These are phyloP conservation scores for Microtus richardsoni DNA, from an alignment of 2,113 vertebrate genomes.

Conservation along the genomic window DNA sequence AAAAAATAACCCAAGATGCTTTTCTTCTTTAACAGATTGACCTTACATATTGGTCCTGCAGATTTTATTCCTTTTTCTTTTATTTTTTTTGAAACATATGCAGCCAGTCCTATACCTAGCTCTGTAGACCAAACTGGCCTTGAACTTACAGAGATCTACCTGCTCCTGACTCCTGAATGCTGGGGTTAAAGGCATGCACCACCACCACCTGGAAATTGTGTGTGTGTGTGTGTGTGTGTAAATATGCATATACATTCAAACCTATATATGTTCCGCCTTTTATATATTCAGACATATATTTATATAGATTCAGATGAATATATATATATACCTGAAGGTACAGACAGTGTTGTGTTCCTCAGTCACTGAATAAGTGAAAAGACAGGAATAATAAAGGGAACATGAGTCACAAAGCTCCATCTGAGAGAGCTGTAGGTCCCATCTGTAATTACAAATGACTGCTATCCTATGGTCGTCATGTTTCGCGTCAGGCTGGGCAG, in stretches of 20 bases:
- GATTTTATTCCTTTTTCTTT: not conserved
- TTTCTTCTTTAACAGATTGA: not conserved
- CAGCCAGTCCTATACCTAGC: no score
- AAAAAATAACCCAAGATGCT: not conserved
- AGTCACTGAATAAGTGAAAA: not conserved
- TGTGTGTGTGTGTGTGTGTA: not conserved
- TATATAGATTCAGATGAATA: no score
- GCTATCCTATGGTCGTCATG: not conserved
- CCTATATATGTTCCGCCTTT: no score
- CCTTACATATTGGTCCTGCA: not conserved
- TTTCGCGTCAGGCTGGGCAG: fast-evolving
- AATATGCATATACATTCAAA: no score
- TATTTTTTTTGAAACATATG: no score
- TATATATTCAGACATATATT: no score
- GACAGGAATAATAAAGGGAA: not conserved
- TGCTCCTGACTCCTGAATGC: no score
- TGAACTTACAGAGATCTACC: no score
- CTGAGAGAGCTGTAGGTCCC: not conserved
- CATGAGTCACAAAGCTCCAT: not conserved
- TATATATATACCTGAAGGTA: not conserved
- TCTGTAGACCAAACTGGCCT: no score
- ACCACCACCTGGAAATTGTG: not conserved
- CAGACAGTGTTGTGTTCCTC: not conserved
- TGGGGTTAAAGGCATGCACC: no score
- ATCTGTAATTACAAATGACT: not conserved